Base-by-base conservation (phyloP, 2,797 vertebrate genomes). In the Anniella stebbinsi region DNA sequence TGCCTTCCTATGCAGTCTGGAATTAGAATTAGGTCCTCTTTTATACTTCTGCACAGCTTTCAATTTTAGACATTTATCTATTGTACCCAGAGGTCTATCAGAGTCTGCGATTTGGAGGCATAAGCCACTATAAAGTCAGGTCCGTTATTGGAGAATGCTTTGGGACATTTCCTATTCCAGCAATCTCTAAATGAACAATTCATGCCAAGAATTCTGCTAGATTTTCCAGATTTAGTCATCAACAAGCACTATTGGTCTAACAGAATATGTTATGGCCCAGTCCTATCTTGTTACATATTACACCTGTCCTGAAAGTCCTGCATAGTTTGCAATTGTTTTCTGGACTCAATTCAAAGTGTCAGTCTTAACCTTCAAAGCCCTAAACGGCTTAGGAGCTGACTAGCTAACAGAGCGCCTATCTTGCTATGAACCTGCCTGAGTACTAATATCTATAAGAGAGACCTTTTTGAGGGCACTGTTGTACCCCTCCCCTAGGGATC, bases 1-100 rank as follows among this genome's bases (percentile, higher is more conserved):
- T 92, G 70, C 67, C 88, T 93, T 89, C 18, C 86, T 94, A 89
- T 69, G 83, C 93, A 94, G 94, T 94, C 91, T 93, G 91, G 92
- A 91, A 60, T 57, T 92, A 38, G 69, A 89, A 94, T 92, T 92
- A 94, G 45, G 94, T 92, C 89, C 80, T 70, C 78, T 92, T 80
- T 90, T 63, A 69, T 33, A 76, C 11, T 54, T 90, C 94, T 92
- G 69, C 72, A 93, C 88, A 73, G 45, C 89, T 94, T 94, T 94
- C 91, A 89, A 88, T 91, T 94, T 94, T 87, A 92, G 89, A 93
- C 77, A 54, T 11, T 87, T 91, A 88, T 51, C 12, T 54, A 45
- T 78, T 51, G 5, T 69, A 88, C 89, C 77, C 88, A 63, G 69
- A 75, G 54, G 57, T 45, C 33, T 82, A 54, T 57, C 9, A 84